phyloP scores from a whole-genome alignment of 2,797 vertebrate species.

The Clarias platycephalus region DNA sequence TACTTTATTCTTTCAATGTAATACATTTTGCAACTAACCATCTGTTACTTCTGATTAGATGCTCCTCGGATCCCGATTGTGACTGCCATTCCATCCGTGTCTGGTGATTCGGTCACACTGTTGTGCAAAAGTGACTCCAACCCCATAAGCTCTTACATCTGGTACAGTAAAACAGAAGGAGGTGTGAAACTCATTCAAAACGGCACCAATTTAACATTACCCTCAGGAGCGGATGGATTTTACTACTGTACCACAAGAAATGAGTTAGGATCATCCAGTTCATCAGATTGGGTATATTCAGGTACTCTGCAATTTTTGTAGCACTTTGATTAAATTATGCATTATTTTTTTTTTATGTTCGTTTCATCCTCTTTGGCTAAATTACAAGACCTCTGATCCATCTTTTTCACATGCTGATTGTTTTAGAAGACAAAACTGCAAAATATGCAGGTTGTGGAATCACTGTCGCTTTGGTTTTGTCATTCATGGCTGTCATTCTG shows the following conservation, averaged over 20 bases:
- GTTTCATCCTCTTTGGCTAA: neutral
- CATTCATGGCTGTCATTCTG: neutral
- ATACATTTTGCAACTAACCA: neutral
- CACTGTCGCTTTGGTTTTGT: conserved; percentile 11
- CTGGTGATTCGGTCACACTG: conserved; percentile 17
- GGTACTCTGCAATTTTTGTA: neutral
- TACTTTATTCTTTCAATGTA: neutral
- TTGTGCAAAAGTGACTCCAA: conserved; percentile 35
- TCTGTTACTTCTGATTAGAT: conserved; percentile 1
- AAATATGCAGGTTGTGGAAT: neutral
- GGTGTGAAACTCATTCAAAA: neutral
- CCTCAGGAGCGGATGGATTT: neutral
- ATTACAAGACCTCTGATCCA: neutral
- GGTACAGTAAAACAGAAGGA: conserved; percentile 30
- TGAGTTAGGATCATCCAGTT: conserved; percentile 9
- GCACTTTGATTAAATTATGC: too few species aligned
- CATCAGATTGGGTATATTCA: neutral
- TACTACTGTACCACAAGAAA: conserved; percentile 36
- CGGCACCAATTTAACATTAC: conserved; percentile 19
- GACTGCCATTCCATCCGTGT: neutral
- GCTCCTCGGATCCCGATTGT: conserved; percentile 6
- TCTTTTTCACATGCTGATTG: neutral
- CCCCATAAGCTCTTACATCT: conserved; percentile 30
- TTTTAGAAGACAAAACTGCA: neutral
- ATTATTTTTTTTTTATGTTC: too few species aligned